These are phyloP conservation scores for Acleris cristana DNA, from an alignment of 2,888 invertebrate genomes.

Conservation along the genomic window DNA sequence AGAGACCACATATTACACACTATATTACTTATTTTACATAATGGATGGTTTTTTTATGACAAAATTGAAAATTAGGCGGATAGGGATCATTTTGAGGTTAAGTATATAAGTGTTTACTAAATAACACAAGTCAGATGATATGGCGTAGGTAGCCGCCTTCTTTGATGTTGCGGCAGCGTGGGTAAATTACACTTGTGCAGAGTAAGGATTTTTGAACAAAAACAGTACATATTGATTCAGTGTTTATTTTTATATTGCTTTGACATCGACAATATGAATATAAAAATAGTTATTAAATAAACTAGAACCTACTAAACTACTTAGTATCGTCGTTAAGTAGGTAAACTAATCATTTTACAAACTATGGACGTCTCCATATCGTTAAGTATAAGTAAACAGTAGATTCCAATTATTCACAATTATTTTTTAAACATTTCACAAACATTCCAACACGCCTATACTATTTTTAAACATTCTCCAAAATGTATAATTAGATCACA, in stretches of 20 bases:
- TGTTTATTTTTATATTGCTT: slow-evolving; percentile 43
- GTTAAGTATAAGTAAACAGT: slow-evolving; percentile 47
- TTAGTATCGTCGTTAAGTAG: slow-evolving; percentile 30
- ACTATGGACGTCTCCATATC: slow-evolving; percentile 59
- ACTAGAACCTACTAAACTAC: slow-evolving; percentile 49
- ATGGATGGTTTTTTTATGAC: too few species aligned
- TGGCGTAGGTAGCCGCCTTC: too few species aligned
- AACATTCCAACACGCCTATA: slow-evolving; percentile 40
- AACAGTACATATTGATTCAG: slow-evolving; percentile 25
- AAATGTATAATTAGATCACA: slow-evolving; percentile 66
- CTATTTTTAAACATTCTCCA: slow-evolving; percentile 30
- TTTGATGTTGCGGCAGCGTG: too few species aligned
- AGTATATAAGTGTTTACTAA: too few species aligned
- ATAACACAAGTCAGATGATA: too few species aligned
- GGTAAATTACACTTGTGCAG: neutral
- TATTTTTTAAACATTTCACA: slow-evolving; percentile 45
- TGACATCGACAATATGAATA: slow-evolving; percentile 47
- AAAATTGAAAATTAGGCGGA: too few species aligned
- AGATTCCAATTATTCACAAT: slow-evolving; percentile 52
- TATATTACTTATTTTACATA: too few species aligned
- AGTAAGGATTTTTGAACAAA: neutral
- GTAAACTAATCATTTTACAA: slow-evolving; percentile 47
- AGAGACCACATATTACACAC: too few species aligned
- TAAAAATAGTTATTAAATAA: slow-evolving; percentile 61
- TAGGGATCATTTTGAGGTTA: too few species aligned